Base-by-base conservation (phyloP, 2,797 vertebrate species). In the Vespertilio murinus region DNA sequence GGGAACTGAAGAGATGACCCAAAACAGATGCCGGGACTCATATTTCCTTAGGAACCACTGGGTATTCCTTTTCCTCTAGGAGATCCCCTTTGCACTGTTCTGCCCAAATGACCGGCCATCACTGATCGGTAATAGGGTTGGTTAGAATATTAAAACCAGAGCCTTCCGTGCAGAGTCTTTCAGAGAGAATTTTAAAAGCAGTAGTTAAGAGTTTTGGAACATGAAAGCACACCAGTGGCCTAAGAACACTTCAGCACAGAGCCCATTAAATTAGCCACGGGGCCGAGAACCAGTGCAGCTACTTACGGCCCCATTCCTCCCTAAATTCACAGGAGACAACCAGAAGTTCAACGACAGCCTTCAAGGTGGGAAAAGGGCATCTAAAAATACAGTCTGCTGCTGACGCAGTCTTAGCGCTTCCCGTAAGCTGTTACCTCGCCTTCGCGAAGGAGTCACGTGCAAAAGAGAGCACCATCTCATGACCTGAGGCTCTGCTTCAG, bases 371-470 rank as follows among this genome's bases (percentile, higher is more conserved):
- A 11, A 64, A 94, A 49, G 74, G 49, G 33, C 38, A 90, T 59
- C 94, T 95, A 90, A 96, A 97, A 97, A 97, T 97, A 95, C 0
- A 80, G 25, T 84, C 64, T 83, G 69, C 89, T 93, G 56, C 23
- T 95, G 94, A 90, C 1, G 28, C 95, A 83, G 84, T 65, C 69
- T 91, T 88, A 78, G 83, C 88, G 91, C 95, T 90, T 95, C 90
- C 23, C 94, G 2, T 70, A 78, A 97, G 67, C 12, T 91, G 71
- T 71, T 74, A 94, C 38, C 64, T 84, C 83, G 67, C 11, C 90
- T 94, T 28, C 85, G 74, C 20, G 35, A 90, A 77, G 91, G 94
- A 95, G 64, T 96, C 91, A 71, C 49, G 18, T 14, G 35, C 65
- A 47, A 84, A 73, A 65, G 56, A 5, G n/a, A 23, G 71, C 23